These are phyloP conservation scores for Petroica traversi DNA, from an alignment of 2,113 vertebrate species.

Conservation along the genomic window DNA sequence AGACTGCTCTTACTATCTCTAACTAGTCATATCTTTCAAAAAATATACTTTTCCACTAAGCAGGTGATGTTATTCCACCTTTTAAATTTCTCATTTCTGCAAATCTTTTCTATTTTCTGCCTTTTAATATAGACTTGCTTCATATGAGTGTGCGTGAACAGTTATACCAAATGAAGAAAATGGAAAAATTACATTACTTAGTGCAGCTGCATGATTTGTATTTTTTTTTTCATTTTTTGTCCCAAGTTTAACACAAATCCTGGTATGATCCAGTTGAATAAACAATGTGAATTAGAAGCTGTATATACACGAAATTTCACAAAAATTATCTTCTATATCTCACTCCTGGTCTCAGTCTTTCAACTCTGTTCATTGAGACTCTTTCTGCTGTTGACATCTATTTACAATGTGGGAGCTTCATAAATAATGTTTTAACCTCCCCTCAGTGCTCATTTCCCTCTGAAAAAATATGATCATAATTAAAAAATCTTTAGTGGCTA, in stretches of 20 bases:
- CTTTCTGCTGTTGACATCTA: background rate
- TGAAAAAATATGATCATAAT: background rate
- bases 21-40: background rate
- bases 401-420: background rate
- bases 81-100: background rate
- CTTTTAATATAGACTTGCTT: background rate
- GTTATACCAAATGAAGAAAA: background rate
- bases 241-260: background rate
- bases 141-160: background rate
- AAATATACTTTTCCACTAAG: background rate
- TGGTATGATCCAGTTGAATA: background rate
- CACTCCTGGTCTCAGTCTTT: background rate
- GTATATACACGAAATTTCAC: fast-evolving
- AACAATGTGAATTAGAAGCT: background rate
- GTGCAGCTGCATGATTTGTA: background rate
- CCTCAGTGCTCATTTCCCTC: background rate
- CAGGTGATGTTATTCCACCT: background rate
- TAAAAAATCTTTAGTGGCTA: background rate
- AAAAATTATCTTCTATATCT: background rate
- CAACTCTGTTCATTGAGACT: background rate
- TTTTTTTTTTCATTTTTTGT: background rate
- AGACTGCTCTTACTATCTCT: background rate
- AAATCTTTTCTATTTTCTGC: background rate
- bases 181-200: background rate
- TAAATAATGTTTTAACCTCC: background rate